Percentiles rank a stretch among this genome's conserved stretches.
Evolutionary conservation across 2,888 invertebrate species (phyloP).

Genomic region (Meandrusa payeni): DNA sequence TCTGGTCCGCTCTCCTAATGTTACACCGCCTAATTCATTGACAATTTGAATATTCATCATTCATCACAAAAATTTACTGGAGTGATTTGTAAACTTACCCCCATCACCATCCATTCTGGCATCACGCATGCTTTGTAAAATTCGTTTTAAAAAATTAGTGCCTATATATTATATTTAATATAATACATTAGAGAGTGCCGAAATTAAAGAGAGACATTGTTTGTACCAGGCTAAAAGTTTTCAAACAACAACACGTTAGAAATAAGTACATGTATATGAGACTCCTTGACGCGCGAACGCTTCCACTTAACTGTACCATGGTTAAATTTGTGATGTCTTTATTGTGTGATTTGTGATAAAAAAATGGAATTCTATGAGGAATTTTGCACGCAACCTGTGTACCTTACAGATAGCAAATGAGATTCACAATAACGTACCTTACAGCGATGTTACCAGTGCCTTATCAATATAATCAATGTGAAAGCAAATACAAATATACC

Average conservation of each 20-base stretch:
- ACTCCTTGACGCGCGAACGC: conserved; percentile 55
- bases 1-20: conserved; percentile 22
- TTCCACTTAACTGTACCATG: conserved; percentile 41
- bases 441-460: too few species aligned
- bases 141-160: conserved; percentile 47
- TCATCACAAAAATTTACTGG: conserved; percentile 69
- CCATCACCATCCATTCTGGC: conserved; percentile 63
- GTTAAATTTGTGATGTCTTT: conserved; percentile 69
- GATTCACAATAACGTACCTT: conserved; percentile 39
- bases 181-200: conserved; percentile 76
- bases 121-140: conserved; percentile 48
- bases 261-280: conserved; percentile 51
- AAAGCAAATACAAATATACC: too few species aligned
- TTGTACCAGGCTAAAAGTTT: conserved; percentile 75
- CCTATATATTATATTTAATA: conserved; percentile 54
- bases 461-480: too few species aligned
- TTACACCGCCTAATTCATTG: conserved; percentile 48
- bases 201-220: conserved; percentile 76
- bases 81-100: conserved; percentile 54
- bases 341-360: conserved; percentile 58
- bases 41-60: conserved; percentile 62
- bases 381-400: conserved; percentile 28
- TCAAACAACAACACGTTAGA: conserved; percentile 42
- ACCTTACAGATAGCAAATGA: conserved; percentile 35
- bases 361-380: conserved; percentile 36